Evolutionary conservation across 2,113 vertebrate species (phyloP), one percentile per base, ranked within the genome.

Genomic region (Castor canadensis): DNA sequence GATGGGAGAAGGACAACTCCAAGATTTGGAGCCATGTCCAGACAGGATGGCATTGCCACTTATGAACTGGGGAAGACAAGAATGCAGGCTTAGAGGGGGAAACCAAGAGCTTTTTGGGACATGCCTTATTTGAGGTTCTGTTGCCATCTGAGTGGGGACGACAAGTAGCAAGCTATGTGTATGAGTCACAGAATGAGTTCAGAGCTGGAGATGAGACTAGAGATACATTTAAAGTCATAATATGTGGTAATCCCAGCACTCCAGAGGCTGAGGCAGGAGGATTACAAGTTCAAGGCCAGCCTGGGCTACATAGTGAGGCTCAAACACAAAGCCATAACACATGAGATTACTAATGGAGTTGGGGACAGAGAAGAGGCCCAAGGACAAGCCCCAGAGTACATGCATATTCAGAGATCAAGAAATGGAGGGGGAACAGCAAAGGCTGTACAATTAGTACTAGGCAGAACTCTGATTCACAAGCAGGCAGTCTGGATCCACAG

Each of bases 141-240:
- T 43, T 38, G 87, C 62, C 32, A 6, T 6, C 71, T 32, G 5
- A 56, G 22, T 32, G 52, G 58, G 20, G 9, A 40, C 15, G 69
- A 30, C 2, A 9, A 62, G 47, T 2, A 20, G 75, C 75, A 2
- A 38, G 75, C 6, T 30, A 0, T 4, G 1, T 32, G 43, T 16
- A 45, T 52, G 73, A 22, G 38, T 49, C 30, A 26, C 0, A 9
- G 13, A 58, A 30, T n/a, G 30, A 75, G 8, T 0, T 67, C 56
- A n/a, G 56, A 40, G 80, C 8, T 10, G 15, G 73, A 45, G 60
- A 24, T 40, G 35, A 66, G 54, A 43, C 1, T 16, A 47, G 28
- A 66, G 40, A 32, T 1, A 47, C 17, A 71, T 43, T 15, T 16
- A 8, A 0, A 9, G 40, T 45, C 8, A 32, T 43, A 35, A n/a